phyloP scores from a whole-genome alignment of 2,888 invertebrate species.

The Drosophila rellima region DNA sequence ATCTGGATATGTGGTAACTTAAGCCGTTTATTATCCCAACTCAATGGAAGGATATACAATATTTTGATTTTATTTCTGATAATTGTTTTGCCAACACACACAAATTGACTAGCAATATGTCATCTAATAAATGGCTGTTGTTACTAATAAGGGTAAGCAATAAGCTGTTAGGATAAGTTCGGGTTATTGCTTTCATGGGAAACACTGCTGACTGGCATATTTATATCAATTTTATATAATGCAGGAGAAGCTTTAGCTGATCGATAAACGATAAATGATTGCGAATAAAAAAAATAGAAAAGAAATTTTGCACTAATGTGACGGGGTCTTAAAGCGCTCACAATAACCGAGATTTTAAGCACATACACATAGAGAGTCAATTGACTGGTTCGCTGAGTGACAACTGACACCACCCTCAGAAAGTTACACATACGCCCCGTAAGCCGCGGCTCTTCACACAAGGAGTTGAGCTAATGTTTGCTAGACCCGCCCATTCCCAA shows the following conservation, averaged over 20 bases:
- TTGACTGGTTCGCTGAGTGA: conserved; percentile 54
- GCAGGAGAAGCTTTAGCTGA: neutral
- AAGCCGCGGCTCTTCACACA: conserved; percentile 16
- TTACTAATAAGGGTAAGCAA: conserved; percentile 3
- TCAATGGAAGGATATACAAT: conserved; percentile 4
- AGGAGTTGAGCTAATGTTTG: conserved; percentile 47
- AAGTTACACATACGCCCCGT: conserved; percentile 58
- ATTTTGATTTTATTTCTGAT: conserved; percentile 7
- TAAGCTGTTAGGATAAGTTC: conserved; percentile 1
- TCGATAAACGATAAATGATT: conserved; percentile 23
- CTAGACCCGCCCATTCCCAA: neutral
- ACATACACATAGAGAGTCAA: conserved; percentile 33
- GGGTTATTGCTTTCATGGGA: neutral
- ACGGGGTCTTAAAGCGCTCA: conserved; percentile 16
- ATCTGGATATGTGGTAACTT: neutral
- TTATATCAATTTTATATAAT: conserved; percentile 11
- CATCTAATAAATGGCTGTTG: conserved; percentile 4
- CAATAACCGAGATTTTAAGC: conserved; percentile 20
- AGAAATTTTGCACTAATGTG: conserved; percentile 5
- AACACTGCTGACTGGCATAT: conserved; percentile 11
- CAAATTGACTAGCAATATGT: conserved; percentile 5
- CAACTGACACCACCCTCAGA: conserved; percentile 45
- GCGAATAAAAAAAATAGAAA: neutral
- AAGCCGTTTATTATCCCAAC: conserved; percentile 2
- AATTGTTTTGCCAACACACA: neutral